phyloP scores from a whole-genome alignment of 2,113 vertebrate species.

The Rynchops niger region DNA sequence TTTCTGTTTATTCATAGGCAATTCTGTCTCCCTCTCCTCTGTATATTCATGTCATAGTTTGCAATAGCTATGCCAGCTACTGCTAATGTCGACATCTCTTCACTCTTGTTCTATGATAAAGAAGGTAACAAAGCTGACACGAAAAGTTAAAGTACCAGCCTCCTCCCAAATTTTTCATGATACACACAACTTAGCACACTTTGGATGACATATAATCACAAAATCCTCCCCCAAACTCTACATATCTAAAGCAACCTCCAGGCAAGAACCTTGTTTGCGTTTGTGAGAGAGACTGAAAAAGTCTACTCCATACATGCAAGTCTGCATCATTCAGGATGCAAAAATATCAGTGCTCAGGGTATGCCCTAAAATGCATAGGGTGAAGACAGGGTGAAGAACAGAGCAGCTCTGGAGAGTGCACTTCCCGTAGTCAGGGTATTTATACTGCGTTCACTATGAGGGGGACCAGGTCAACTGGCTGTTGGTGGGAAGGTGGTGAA shows the following conservation, averaged over 20 bases:
- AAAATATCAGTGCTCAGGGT: rapidly evolving
- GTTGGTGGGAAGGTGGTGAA: neutral
- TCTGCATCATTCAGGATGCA: neutral
- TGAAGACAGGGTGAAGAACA: neutral
- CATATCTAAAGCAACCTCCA: neutral
- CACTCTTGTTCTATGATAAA: neutral
- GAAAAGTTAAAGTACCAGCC: neutral
- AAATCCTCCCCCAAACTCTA: neutral
- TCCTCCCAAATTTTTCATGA: neutral
- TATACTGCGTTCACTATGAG: too few relatives aligned
- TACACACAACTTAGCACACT: neutral
- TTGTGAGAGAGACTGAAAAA: neutral
- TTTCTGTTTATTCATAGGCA: neutral
- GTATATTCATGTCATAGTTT: neutral
- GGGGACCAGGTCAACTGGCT: neutral
- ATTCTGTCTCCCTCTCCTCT: neutral
- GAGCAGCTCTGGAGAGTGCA: neutral
- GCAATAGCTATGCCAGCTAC: neutral
- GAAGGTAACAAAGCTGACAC: neutral
- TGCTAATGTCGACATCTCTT: neutral
- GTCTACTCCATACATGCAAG: neutral
- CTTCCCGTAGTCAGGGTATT: rapidly evolving
- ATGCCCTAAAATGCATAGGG: neutral
- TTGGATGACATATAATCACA: rapidly evolving
- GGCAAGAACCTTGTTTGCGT: neutral